These are phyloP conservation scores for Julus scandinavius DNA, from an alignment of 2,888 invertebrate species.

Conservation along the genomic window DNA sequence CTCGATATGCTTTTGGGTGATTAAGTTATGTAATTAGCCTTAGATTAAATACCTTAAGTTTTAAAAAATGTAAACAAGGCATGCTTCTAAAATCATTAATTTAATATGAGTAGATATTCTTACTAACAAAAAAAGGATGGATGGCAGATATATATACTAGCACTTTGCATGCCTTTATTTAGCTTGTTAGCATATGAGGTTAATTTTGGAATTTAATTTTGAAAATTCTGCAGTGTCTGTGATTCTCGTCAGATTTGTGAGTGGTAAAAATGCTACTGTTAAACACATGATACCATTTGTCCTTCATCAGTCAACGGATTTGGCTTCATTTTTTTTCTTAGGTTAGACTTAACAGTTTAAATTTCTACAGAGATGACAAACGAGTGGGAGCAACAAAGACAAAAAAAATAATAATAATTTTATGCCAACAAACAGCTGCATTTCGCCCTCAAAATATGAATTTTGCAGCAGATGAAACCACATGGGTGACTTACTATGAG, in stretches of 20 bases:
- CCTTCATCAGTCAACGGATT: conserved; percentile 24
- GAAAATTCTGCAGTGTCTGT: neutral
- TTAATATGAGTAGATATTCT: neutral
- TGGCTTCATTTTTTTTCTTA: neutral
- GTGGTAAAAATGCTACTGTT: neutral
- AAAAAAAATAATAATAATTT: conserved; percentile 24
- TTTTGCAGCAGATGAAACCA: neutral
- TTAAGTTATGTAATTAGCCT: neutral
- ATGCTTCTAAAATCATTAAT: neutral
- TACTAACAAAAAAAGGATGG: neutral
- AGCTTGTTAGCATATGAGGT: neutral
- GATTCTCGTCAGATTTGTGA: neutral
- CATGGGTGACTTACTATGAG: neutral
- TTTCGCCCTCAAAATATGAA: conserved; percentile 18
- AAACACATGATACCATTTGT: conserved; percentile 5
- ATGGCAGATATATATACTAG: no score
- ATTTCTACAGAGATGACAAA: conserved; percentile 15
- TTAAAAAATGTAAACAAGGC: neutral
- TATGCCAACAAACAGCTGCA: neutral
- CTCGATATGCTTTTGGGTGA: neutral
- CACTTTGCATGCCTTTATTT: no score
- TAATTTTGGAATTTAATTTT: neutral
- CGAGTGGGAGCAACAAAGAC: conserved; percentile 6
- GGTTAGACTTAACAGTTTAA: neutral
- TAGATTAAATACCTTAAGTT: neutral